Conservation (phyloP, 2,888 invertebrate species). For the Cantharis nigra region DNA sequence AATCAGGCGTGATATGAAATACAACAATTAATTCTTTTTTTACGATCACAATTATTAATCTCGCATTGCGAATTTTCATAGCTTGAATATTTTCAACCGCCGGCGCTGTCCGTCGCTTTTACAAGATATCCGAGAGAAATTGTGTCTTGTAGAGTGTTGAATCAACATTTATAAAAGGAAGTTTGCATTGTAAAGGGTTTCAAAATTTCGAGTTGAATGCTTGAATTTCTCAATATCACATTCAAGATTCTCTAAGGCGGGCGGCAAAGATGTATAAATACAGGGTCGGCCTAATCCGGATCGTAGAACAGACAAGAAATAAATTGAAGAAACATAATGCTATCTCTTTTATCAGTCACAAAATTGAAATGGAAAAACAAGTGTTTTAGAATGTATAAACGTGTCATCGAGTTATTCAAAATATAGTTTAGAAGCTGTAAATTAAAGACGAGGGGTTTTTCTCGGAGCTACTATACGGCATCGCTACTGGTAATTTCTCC, state of each 20-base stretch:
- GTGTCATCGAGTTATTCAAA: constrained; percentile 32
- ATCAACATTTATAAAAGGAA: constrained; percentile 37
- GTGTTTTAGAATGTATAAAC: neutral
- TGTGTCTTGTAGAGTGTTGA: constrained; percentile 35
- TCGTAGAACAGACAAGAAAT: constrained; percentile 11
- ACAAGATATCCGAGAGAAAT: constrained; percentile 17
- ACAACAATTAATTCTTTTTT: neutral
- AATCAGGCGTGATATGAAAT: neutral
- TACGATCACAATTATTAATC: neutral
- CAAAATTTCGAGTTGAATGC: constrained; percentile 35
- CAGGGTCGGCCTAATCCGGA: constrained; percentile 24
- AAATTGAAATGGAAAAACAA: neutral
- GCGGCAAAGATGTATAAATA: constrained; percentile 29
- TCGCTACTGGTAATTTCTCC: constrained; percentile 44
- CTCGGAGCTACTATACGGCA: constrained; percentile 32
- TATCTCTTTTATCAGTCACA: neutral
- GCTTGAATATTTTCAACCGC: neutral
- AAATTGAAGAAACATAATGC: constrained; percentile 9
- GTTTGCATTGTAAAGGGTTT: constrained; percentile 34
- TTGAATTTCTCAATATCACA: constrained; percentile 21
- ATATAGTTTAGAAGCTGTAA: constrained; percentile 19
- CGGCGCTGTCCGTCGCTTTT: constrained; percentile 7
- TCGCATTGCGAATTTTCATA: neutral
- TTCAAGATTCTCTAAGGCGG: constrained; percentile 35
- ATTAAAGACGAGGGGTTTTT: constrained; percentile 9